Conservation (phyloP, 2,113 vertebrate genomes). For the Pterocles orientalis region DNA sequence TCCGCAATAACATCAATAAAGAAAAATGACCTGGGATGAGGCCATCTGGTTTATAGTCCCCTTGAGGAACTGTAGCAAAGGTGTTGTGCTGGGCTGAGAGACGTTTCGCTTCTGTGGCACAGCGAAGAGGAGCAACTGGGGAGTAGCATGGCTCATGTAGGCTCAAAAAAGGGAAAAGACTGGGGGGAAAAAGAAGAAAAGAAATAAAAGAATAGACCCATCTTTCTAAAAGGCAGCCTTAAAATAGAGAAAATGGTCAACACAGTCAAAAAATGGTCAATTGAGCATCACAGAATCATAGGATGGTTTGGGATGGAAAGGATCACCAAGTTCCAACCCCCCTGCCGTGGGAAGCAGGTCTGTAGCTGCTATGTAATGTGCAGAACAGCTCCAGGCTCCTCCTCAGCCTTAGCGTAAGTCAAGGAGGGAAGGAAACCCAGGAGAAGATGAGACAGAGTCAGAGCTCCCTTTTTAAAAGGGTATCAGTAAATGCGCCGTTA, state of each 20-base stretch:
- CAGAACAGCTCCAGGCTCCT: neutral
- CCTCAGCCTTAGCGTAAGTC: neutral
- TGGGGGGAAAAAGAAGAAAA: neutral
- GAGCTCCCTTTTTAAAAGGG: neutral
- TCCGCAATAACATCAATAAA: constrained; percentile 25
- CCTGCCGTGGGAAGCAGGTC: neutral
- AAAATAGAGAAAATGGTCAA: neutral
- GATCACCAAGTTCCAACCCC: too few relatives aligned
- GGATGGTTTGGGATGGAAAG: too few relatives aligned
- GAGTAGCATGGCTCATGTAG: neutral
- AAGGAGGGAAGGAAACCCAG: neutral
- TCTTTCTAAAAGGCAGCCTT: neutral
- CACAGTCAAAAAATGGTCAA: neutral
- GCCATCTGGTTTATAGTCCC: neutral
- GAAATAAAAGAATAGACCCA: neutral
- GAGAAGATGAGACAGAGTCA: neutral
- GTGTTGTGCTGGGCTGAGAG: neutral
- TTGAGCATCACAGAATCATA: neutral
- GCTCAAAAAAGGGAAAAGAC: neutral
- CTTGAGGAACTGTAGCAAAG: neutral
- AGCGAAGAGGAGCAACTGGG: rapidly evolving
- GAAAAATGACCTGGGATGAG: neutral
- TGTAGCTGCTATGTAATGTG: neutral
- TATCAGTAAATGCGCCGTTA: neutral
- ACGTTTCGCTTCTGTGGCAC: rapidly evolving